Evolutionary conservation across 2,113 vertebrate genomes (phyloP), one percentile per base, ranked within the genome.

Genomic region (Megalops atlanticus): DNA sequence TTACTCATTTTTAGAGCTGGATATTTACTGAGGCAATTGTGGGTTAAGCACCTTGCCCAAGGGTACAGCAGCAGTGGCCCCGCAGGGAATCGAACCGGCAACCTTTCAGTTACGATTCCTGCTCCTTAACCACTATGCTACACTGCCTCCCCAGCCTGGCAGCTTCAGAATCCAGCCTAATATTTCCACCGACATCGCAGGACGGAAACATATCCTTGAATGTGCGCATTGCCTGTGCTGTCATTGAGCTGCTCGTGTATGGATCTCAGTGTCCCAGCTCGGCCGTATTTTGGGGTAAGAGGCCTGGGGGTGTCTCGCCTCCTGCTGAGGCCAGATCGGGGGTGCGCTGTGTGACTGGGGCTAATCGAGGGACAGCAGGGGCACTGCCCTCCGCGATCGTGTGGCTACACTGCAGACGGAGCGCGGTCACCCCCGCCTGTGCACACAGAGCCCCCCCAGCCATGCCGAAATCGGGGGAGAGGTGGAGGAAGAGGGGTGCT

Each of bases 381-480:
- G 24, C 8, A n/a, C n/a, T 11, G 1, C 58, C 14, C 24, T 4
- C n/a, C 1, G n/a, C 58, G 10, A 45, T n/a, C 40, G 58, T 18
- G 4, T 2, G 38, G 7, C 74, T 80, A 49, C 71, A 52, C 49
- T 43, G 39, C 36, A 71, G 45, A 70, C 80, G 45, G 82, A 78
- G 52, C 47, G 71, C 47, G 71, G 75, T 64, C 64, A 70, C 27
- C 81, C 31, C 54, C 71, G 79, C 24, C 24, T 31, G 8, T n/a
- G n/a, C n/a, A n/a, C n/a, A n/a, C n/a, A n/a, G n/a, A 27, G 24
- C 7, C 58, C 49, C 79, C 41, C 4, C 24, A 81, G 81, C 81
- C 79, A 80, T 79, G 70, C 69, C 82, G 75, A 27, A 24, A 49
- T 76, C 52, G 52, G 1, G 71, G 31, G 68, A 74, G 38, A 70